Percentiles rank a stretch among this genome's conserved stretches.
Evolutionary conservation across 37 sponge, comb jelly and placozoan genomes (phyloP).

Genomic region (Theonella swinhoei): DNA sequence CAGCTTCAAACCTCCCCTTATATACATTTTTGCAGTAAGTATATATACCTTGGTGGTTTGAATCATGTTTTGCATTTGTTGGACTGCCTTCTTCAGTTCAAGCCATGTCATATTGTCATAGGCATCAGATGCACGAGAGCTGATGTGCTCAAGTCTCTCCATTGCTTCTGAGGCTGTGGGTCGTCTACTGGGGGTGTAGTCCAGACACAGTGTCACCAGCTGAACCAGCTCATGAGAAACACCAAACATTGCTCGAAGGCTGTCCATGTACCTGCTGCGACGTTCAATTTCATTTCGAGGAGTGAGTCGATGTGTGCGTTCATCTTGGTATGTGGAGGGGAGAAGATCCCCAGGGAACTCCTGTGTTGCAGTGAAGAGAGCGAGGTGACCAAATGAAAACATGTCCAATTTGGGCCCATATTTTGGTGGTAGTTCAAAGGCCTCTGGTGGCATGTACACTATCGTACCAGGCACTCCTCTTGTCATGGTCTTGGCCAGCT

Average conservation of each 20-base stretch:
- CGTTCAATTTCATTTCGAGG: constrained; percentile 20
- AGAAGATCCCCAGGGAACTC: background rate
- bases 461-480: constrained; percentile 29
- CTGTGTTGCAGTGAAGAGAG: constrained; percentile 4
- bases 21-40: background rate
- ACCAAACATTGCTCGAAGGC: background rate
- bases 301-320: background rate
- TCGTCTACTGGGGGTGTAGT: background rate
- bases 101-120: background rate
- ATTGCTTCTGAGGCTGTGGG: background rate
- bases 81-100: background rate
- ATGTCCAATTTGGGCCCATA: constrained; percentile 2
- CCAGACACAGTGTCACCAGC: background rate
- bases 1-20: background rate
- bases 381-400: constrained; percentile 31
- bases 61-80: too few species aligned
- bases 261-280: background rate
- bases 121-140: background rate
- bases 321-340: background rate
- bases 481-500: background rate
- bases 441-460: constrained; percentile 39
- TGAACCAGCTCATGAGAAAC: background rate
- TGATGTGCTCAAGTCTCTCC: background rate
- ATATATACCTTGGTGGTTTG: too few species aligned
- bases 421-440: background rate